A percentile compares a stretch with the other conserved stretches of the same genome.
Evolutionary conservation across 2,113 vertebrate species (phyloP).

Genomic region (Poeciliopsis prolifica): DNA sequence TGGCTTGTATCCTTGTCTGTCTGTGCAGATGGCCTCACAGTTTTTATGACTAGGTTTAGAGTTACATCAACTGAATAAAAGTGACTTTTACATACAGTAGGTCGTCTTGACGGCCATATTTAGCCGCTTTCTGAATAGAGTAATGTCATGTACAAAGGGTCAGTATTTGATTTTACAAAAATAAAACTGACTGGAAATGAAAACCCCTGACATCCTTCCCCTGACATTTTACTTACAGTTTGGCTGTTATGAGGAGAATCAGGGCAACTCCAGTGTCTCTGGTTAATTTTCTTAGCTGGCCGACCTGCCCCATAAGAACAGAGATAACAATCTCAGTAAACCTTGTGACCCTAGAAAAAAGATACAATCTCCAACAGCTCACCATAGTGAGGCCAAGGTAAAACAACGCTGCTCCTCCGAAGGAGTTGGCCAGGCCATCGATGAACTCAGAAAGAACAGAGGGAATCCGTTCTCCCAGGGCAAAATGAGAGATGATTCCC

Average conservation of each 20-base stretch:
- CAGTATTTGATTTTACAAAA: not conserved
- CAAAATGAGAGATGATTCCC: constrained; percentile 92
- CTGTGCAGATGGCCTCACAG: no score
- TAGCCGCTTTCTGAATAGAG: no score
- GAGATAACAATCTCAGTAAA: not conserved
- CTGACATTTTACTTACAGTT: constrained; percentile 89
- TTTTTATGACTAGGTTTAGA: no score
- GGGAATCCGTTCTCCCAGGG: constrained; percentile 89
- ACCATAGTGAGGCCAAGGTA: constrained; percentile 98
- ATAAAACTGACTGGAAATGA: no score
- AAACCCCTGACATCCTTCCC: no score
- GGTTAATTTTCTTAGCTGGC: constrained; percentile 90
- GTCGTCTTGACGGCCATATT: no score
- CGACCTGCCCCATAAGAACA: constrained; percentile 67
- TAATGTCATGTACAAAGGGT: not conserved
- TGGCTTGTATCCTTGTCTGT: no score
- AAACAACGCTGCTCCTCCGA: constrained; percentile 94
- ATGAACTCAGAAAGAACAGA: constrained; percentile 90
- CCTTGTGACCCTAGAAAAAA: not conserved
- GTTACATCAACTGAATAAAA: no score
- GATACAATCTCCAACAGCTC: not conserved
- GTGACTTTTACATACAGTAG: no score
- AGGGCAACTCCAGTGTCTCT: constrained; percentile 91
- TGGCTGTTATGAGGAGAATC: constrained; percentile 97
- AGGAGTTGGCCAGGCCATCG: constrained; percentile 92